Evolutionary conservation across 2,888 invertebrate species (phyloP), one percentile per base, ranked within the genome.

Genomic region (Atrina japonica): DNA sequence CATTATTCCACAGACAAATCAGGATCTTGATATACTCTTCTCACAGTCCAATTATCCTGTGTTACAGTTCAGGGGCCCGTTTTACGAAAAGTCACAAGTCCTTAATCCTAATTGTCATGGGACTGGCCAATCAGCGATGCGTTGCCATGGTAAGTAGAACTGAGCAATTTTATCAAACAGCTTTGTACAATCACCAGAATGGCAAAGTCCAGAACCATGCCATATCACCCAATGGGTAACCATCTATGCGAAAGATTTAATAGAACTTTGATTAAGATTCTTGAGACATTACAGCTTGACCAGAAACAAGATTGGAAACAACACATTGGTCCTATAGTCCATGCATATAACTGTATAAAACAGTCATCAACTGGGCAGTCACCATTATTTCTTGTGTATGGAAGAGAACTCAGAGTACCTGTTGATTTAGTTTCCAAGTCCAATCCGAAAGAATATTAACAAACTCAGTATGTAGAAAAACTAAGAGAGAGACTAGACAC

Each of bases 311-410:
- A 70, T 23, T 73, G 77, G 77, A 75, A 72, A 35, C 21, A 25
- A 21, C 58, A 67, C 52, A 60, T 77, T 6, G 53, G 35, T 3
- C 49, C 56, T 2, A 40, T 71, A 30, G 66, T 70, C 11, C 61
- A 72, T 49, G 56, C 66, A 14, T 75, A 75, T 27, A 71, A 64
- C 30, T 70, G 67, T 29, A 73, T 45, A 9, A 40, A 40, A 50
- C 72, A 77, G 40, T 68, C 58, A n/a, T 41, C 66, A 18, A 73
- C 73, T 14, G 73, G 65, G 16, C 56, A 56, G 25, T 58, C 73
- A 1, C 78, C 78, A 1, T 78, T 66, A 43, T 73, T 50, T 35
- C 30, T 77, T 1, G 63, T 77, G 63, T 75, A 64, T 53, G 74
- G n/a, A n/a, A n/a, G n/a, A n/a, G n/a, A n/a, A n/a, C n/a, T n/a